These are phyloP conservation scores for Triops longicaudatus DNA, from an alignment of 1,140 invertebrate genomes.

Conservation along the genomic window DNA sequence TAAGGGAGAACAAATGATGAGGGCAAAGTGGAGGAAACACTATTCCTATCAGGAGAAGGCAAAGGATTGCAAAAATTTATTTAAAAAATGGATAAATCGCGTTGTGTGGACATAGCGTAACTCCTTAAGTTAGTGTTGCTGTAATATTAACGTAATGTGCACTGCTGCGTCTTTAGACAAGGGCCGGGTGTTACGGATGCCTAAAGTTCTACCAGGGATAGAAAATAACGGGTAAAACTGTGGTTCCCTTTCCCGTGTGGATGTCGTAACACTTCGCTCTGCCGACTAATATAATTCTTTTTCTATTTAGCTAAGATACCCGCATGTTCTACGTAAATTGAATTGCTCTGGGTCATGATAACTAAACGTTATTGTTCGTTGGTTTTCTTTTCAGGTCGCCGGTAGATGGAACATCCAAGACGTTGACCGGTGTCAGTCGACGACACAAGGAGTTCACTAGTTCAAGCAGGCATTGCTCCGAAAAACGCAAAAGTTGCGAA, in stretches of 20 bases:
- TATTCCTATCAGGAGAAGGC: too few species aligned
- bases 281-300: background rate
- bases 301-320: background rate
- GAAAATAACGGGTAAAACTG: background rate
- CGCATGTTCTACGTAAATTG: background rate
- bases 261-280: background rate
- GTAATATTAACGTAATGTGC: background rate
- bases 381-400: background rate
- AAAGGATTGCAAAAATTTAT: too few species aligned
- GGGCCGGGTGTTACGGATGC: background rate
- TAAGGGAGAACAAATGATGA: too few species aligned
- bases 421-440: background rate
- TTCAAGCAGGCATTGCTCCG: slow-evolving; percentile 13
- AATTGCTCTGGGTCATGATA: background rate
- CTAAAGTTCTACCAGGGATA: background rate
- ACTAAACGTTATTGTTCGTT: background rate
- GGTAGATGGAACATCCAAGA: background rate
- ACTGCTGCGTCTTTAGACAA: background rate
- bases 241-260: background rate
- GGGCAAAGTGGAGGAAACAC: too few species aligned
- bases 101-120: too few species aligned
- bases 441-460: slow-evolving; percentile 17
- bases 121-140: background rate
- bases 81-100: too few species aligned
- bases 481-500: slow-evolving; percentile 22